Conservation (phyloP, 2,888 invertebrate genomes). For the Leucozona laternaria region DNA sequence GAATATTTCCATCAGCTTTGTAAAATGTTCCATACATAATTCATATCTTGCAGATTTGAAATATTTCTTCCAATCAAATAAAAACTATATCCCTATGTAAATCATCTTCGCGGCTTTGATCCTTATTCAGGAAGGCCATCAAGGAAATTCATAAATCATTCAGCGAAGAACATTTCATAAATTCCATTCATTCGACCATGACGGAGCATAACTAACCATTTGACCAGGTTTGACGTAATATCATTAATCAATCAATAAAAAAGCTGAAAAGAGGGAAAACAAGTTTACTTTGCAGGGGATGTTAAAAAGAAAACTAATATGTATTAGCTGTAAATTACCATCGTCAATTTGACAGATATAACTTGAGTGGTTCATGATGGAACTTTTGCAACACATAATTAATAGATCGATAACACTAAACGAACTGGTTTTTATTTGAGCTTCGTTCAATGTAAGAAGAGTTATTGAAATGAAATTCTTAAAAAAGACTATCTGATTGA, state of each 20-base stretch:
- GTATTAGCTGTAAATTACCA: conserved; percentile 51
- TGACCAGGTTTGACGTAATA: conserved; percentile 61
- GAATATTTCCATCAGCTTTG: no score
- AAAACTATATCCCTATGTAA: conserved; percentile 1
- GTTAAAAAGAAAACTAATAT: conserved; percentile 24
- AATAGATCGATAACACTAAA: conserved; percentile 45
- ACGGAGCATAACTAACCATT: conserved; percentile 44
- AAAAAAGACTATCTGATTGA: neutral
- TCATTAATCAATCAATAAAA: conserved; percentile 71
- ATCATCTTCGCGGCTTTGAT: conserved; percentile 37
- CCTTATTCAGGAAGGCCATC: conserved; percentile 65
- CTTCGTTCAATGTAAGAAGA: neutral
- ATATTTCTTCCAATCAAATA: conserved; percentile 5
- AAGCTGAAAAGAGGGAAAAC: conserved; percentile 33
- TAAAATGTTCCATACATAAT: conserved; percentile 26
- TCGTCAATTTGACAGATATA: conserved; percentile 63
- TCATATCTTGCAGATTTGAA: conserved; percentile 33
- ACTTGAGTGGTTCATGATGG: conserved; percentile 50
- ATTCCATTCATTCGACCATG: neutral
- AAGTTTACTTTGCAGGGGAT: conserved; percentile 14
- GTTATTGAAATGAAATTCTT: neutral
- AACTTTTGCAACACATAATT: conserved; percentile 46
- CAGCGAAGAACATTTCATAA: conserved; percentile 44
- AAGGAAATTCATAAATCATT: conserved; percentile 67
- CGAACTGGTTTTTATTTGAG: neutral